Evolutionary conservation across 2,797 vertebrate species (phyloP).

Genomic region (Mus minutoides): DNA sequence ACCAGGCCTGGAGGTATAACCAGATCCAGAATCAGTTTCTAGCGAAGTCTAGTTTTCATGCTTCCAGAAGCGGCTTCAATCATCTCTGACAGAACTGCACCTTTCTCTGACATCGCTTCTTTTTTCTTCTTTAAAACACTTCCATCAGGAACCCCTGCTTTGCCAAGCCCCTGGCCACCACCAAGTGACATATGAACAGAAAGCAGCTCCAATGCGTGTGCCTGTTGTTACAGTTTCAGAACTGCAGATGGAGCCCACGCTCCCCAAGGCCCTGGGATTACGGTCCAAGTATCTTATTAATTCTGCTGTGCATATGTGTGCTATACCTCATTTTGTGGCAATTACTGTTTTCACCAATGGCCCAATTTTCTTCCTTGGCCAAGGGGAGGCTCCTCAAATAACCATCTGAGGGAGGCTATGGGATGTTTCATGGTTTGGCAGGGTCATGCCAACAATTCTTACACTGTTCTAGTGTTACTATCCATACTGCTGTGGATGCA

Average conservation of each 20-base stretch:
- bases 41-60: background rate
- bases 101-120: background rate
- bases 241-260: background rate
- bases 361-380: background rate
- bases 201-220: background rate
- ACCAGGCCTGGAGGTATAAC: background rate
- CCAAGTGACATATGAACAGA: background rate
- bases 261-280: background rate
- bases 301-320: background rate
- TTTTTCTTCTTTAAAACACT: too few relatives aligned
- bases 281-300: background rate
- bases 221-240: background rate
- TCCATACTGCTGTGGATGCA: background rate
- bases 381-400: background rate
- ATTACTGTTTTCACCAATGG: background rate
- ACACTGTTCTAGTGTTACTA: too few relatives aligned
- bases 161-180: background rate
- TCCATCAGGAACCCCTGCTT: background rate
- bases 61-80: background rate
- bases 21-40: background rate
- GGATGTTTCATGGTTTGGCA: background rate
- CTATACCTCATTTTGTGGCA: background rate
- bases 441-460: background rate
- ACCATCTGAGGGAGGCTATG: background rate
- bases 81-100: background rate